phyloP scores from a whole-genome alignment of 2,797 vertebrate genomes.

The Myotis findleyi region DNA sequence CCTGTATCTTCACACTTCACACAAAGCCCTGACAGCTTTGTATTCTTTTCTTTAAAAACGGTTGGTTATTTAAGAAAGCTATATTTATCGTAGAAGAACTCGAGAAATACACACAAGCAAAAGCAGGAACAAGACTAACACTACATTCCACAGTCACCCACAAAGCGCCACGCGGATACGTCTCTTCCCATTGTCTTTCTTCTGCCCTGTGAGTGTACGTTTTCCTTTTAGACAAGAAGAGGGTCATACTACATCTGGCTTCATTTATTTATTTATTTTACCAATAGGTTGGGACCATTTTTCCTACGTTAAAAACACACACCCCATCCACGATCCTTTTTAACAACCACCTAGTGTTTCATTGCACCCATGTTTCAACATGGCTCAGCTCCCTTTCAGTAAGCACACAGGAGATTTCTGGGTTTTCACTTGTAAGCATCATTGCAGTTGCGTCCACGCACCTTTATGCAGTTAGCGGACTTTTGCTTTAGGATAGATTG shows the following conservation, averaged over 20 bases:
- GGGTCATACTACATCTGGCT: background rate
- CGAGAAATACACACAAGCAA: background rate
- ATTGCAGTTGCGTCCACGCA: fast-evolving
- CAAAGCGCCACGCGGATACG: fast-evolving
- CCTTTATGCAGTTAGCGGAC: background rate
- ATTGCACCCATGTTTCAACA: background rate
- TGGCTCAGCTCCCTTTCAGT: background rate
- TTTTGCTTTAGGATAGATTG: background rate
- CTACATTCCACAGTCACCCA: background rate
- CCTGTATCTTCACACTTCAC: background rate
- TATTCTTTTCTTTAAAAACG: background rate
- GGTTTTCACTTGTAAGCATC: background rate
- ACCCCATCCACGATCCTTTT: background rate
- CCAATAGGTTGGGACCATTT: background rate
- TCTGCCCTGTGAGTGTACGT: background rate
- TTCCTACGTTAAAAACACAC: background rate
- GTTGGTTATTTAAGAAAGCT: background rate
- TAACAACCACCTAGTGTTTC: background rate
- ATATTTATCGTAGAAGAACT: background rate
- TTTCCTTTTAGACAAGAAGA: background rate
- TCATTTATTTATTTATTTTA: background rate
- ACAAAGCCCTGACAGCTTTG: background rate
- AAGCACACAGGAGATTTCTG: background rate
- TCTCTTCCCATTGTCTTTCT: background rate
- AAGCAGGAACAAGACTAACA: background rate